Evolutionary conservation across 2,888 invertebrate genomes (phyloP), one percentile per base, ranked within the genome.

Genomic region (Gryllus longicercus): DNA sequence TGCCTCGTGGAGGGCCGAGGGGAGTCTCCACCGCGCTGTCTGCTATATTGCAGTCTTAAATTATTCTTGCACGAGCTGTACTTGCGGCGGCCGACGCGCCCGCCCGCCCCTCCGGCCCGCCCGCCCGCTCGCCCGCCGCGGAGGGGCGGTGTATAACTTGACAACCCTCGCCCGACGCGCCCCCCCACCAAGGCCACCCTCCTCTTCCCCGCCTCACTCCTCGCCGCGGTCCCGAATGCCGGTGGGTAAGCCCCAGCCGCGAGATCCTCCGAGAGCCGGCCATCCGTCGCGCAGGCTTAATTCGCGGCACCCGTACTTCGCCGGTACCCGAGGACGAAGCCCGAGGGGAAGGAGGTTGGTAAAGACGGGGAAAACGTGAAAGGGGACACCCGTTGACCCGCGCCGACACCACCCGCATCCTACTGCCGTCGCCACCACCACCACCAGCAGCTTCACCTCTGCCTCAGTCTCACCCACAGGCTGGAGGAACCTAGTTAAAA

Each of bases 231-330:
- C 63, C n/a, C 16, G 63, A n/a, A 63, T 63, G 63, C n/a, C 63
- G 14, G 63, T 63, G 63, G 63, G 16, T 63, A 63, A 63, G 63
- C 63, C 63, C 63, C 16, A 63, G 63, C 63, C 63, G 63, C 63
- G n/a, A n/a, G 16, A 63, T 14, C 63, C 63, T 63, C 63, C n/a
- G 4, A n/a, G 63, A 63, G 63, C 63, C 14, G 63, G n/a, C 63
- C 63, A 63, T 63, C 63, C 63, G 63, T 63, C 63, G 63, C 63
- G 63, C n/a, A 11, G 16, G 63, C 63, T 63, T 63, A 63, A 63
- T 63, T 63, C 63, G 63, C 63, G n/a, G 38, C 63, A n/a, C 63
- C 63, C 63, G 63, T 63, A 63, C 63, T 63, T 63, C 63, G 63
- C 63, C 38, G 38, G 38, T 38, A 38, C 38, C 38, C 38, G 38